Evolutionary conservation across 2,888 invertebrate genomes (phyloP).

Genomic region (Lepidocyrtoides sp.): DNA sequence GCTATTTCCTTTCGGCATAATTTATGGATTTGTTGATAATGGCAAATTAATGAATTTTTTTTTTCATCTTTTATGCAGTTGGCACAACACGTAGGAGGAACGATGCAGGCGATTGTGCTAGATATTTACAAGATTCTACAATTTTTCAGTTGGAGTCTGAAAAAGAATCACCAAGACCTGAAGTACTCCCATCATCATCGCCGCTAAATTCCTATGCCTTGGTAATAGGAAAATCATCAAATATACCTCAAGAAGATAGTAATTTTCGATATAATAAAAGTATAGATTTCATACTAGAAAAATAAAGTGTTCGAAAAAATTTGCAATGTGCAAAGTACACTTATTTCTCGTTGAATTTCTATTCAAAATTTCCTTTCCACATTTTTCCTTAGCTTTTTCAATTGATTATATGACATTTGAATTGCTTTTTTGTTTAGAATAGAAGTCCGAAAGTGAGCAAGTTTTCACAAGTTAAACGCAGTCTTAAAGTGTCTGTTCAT

Average conservation of each 20-base stretch:
- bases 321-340: too few species aligned
- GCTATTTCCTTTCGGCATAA: too few species aligned
- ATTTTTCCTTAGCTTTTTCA: neutral
- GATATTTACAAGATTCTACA: neutral
- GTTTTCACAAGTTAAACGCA: neutral
- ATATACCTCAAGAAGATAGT: neutral
- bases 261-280: neutral
- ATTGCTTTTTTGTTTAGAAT: conserved; percentile 8
- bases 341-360: too few species aligned
- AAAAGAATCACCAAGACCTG: neutral
- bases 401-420: neutral
- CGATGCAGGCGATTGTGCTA: neutral
- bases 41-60: neutral
- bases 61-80: neutral
- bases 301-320: too few species aligned
- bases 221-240: neutral
- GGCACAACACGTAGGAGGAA: neutral
- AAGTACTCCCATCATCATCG: neutral
- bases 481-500: neutral
- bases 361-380: neutral
- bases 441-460: conserved; percentile 9
- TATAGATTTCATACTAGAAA: too few species aligned
- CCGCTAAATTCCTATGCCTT: neutral
- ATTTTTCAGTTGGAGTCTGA: neutral
- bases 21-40: too few species aligned